phyloP scores from a whole-genome alignment of 2,888 invertebrate genomes.

The Elegia similella region DNA sequence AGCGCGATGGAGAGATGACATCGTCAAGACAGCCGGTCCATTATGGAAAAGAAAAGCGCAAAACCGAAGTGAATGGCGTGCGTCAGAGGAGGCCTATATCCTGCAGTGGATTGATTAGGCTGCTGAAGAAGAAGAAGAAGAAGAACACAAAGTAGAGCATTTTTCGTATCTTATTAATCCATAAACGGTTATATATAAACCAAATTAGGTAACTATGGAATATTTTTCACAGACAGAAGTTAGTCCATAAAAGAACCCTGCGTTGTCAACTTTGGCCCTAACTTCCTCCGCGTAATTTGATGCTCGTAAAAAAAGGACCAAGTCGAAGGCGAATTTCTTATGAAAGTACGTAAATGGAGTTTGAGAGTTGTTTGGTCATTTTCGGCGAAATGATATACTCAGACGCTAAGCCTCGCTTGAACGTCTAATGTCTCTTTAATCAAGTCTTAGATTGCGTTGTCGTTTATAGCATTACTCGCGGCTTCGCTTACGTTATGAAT shows the following conservation, averaged over 20 bases:
- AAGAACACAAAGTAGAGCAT: too few species aligned
- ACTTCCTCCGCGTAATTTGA: conserved; percentile 11
- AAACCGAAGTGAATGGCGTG: too few species aligned
- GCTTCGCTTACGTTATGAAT: too few species aligned
- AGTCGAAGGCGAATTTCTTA: conserved; percentile 3
- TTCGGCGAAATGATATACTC: background rate
- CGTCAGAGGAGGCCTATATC: too few species aligned
- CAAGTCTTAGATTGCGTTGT: background rate
- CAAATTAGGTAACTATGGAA: too few species aligned
- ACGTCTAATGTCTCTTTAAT: background rate
- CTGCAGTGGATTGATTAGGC: too few species aligned
- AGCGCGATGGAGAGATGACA: too few species aligned
- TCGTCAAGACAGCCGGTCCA: too few species aligned
- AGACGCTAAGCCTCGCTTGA: background rate
- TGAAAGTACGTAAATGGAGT: conserved; percentile 9
- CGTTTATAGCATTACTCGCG: background rate
- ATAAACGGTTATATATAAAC: too few species aligned
- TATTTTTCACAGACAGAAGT: background rate
- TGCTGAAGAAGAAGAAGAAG: too few species aligned
- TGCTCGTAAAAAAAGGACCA: conserved; percentile 11
- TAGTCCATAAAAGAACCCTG: conserved; percentile 31
- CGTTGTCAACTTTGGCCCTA: background rate
- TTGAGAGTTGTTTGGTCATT: conserved; percentile 5
- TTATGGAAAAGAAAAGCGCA: too few species aligned
- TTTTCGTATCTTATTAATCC: too few species aligned